Conservation (phyloP, 2,797 vertebrate species). For the Cuniculus paca region DNA sequence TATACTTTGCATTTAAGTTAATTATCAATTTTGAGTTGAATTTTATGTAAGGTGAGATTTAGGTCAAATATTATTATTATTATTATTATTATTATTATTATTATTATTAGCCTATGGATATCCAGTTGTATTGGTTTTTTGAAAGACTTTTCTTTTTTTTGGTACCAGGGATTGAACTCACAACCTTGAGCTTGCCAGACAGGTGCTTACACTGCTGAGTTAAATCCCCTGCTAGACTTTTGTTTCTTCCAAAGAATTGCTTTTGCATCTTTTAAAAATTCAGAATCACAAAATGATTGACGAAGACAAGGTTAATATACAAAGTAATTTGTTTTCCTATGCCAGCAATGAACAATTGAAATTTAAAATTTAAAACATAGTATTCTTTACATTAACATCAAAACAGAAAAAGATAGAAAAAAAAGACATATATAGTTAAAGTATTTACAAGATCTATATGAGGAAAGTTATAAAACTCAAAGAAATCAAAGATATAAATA, state of each 20-base stretch:
- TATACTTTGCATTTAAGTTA: not conserved
- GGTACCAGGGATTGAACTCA: too few relatives aligned
- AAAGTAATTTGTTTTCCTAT: not conserved
- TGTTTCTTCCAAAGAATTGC: not conserved
- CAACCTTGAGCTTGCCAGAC: too few relatives aligned
- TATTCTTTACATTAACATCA: not conserved
- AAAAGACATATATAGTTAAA: not conserved
- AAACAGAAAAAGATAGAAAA: not conserved
- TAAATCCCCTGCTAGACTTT: too few relatives aligned
- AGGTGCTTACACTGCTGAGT: too few relatives aligned
- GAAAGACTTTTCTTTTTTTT: not conserved
- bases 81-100: not conserved
- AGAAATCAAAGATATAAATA: not conserved
- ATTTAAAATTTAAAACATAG: not conserved
- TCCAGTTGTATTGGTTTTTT: not conserved
- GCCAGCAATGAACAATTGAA: not conserved
- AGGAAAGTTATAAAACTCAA: not conserved
- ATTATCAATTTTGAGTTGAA: slow-evolving; percentile 16
- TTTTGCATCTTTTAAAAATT: not conserved
- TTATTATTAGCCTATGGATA: not conserved
- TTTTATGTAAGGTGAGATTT: not conserved
- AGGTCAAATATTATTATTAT: not conserved
- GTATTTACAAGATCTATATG: not conserved
- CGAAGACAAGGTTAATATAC: not conserved
- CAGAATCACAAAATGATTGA: not conserved